Conservation (phyloP, 92 coral and sea anemone genomes). For the Porites lobata region DNA sequence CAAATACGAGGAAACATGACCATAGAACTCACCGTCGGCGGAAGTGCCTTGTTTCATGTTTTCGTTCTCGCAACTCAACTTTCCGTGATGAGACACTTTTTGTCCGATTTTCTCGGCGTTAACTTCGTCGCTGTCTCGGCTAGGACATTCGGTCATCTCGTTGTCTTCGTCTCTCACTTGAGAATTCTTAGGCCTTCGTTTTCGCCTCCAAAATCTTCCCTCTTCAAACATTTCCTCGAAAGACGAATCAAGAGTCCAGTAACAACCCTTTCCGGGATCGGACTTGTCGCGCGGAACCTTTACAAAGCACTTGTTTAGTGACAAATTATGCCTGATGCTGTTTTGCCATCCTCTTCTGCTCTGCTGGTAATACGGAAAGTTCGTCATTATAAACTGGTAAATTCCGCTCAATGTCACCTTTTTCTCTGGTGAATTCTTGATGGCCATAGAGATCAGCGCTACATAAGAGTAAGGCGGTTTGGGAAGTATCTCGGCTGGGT, state of each 20-base stretch:
- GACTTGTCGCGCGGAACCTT: slow-evolving; percentile 94
- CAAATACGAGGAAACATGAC: neutral
- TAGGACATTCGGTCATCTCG: neutral
- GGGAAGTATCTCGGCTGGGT: slow-evolving; percentile 69
- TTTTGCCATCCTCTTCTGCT: slow-evolving; percentile 99
- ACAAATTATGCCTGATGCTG: slow-evolving; percentile 95
- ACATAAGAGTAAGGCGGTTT: slow-evolving; percentile 99
- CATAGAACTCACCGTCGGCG: slow-evolving; percentile 1
- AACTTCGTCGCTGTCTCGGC: neutral
- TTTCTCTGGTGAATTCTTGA: slow-evolving; percentile 91
- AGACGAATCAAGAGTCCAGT: slow-evolving; percentile 94
- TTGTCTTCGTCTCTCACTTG: slow-evolving; percentile 1
- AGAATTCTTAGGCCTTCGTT: slow-evolving; percentile 59
- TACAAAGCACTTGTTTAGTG: slow-evolving; percentile 96
- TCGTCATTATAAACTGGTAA: slow-evolving; percentile 95
- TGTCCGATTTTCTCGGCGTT: neutral
- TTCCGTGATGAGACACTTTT: neutral
- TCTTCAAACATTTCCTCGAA: slow-evolving; percentile 99
- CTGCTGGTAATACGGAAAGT: slow-evolving; percentile 97
- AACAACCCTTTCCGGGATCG: slow-evolving; percentile 99
- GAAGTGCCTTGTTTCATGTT: slow-evolving; percentile 20
- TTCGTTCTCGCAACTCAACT: neutral
- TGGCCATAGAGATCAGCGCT: slow-evolving; percentile 97
- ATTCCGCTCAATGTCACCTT: slow-evolving; percentile 95
- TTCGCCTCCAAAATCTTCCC: slow-evolving; percentile 94